Evolutionary conservation across 2,113 vertebrate genomes (phyloP).

Genomic region (Corythoichthys intestinalis): DNA sequence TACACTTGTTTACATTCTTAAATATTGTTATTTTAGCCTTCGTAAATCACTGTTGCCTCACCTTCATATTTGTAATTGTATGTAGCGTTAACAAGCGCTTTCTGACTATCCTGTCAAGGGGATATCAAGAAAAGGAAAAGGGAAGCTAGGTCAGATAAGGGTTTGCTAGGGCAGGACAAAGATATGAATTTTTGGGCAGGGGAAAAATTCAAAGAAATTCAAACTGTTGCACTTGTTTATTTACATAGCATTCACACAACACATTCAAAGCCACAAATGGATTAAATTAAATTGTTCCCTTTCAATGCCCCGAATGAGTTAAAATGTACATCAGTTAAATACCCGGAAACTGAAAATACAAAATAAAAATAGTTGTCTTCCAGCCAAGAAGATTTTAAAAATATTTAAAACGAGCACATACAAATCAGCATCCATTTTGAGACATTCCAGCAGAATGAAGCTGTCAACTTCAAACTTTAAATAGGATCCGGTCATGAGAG

Average conservation of each 20-base stretch:
- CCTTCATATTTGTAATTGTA: too few species aligned
- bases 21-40: too few species aligned
- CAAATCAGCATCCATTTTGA: not conserved
- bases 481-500: not conserved
- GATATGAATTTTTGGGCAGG: too few species aligned
- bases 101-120: too few species aligned
- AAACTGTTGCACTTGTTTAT: conserved; percentile 43
- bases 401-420: conserved; percentile 32
- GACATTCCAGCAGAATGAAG: not conserved
- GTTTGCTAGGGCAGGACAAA: too few species aligned
- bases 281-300: not conserved
- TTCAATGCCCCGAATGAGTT: not conserved
- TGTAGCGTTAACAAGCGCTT: too few species aligned
- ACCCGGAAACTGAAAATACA: conserved; percentile 28
- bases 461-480: not conserved
- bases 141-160: too few species aligned
- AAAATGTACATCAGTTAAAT: conserved; percentile 49
- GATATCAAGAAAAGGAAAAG: too few species aligned
- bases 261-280: conserved; percentile 29
- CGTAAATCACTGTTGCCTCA: too few species aligned
- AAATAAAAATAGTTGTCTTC: conserved; percentile 31
- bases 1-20: not conserved
- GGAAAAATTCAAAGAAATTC: not conserved
- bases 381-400: conserved; percentile 26
- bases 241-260: conserved; percentile 59